Evolutionary conservation across 2,797 vertebrate species (phyloP).

Genomic region (Odontamblyopus lacepedii): DNA sequence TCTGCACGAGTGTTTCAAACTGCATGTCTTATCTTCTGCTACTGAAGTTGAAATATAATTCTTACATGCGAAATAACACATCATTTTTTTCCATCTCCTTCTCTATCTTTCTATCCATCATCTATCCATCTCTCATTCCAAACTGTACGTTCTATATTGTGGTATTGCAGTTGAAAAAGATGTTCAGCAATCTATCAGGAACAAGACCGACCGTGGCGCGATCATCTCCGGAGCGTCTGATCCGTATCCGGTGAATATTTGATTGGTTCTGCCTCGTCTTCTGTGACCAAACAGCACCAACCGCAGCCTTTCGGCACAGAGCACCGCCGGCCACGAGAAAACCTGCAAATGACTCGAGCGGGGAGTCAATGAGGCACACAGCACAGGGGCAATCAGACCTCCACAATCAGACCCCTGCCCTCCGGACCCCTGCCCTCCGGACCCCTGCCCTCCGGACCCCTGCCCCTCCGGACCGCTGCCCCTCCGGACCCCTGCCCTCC

Average conservation of each 20-base stretch:
- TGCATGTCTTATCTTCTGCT: no score
- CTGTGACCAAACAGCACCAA: slow-evolving; percentile 8
- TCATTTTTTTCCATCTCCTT: no score
- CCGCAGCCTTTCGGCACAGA: neutral
- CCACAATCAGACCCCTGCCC: neutral
- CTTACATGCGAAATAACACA: no score
- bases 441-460: no score
- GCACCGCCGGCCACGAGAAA: neutral
- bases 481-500: no score
- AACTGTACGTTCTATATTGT: neutral
- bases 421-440: no score
- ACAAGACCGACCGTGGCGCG: neutral
- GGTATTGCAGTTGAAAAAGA: slow-evolving; percentile 5
- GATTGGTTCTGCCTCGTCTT: slow-evolving; percentile 17
- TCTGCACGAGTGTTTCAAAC: no score
- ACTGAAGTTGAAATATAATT: no score
- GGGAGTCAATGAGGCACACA: slow-evolving; percentile 32
- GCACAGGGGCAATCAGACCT: slow-evolving; percentile 29
- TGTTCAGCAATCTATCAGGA: slow-evolving; percentile 8
- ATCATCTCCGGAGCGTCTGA: slow-evolving; percentile 13
- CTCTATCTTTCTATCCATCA: no score
- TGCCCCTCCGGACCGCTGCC: no score
- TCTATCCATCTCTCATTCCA: no score
- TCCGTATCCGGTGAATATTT: slow-evolving; percentile 12
- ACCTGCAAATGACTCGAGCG: slow-evolving; percentile 30